Evolutionary conservation across 2,888 invertebrate species (phyloP).

Genomic region (Exocentrus adspersus): DNA sequence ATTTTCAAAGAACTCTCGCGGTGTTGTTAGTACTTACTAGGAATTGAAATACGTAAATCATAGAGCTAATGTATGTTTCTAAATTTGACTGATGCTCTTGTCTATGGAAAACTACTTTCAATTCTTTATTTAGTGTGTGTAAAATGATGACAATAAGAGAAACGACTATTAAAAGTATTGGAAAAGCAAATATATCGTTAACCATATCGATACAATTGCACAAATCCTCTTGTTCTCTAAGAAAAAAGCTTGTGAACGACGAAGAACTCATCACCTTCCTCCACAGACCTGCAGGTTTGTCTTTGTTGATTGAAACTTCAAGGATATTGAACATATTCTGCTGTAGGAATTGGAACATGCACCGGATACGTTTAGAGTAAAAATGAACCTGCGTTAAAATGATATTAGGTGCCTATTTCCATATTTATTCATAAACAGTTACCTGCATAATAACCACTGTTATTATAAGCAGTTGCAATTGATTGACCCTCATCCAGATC

Average conservation of each 20-base stretch:
- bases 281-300: neutral
- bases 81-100: neutral
- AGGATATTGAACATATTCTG: neutral
- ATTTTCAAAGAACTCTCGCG: too few relatives aligned
- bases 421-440: too few relatives aligned
- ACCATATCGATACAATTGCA: neutral
- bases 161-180: neutral
- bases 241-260: neutral
- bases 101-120: neutral
- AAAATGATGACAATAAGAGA: neutral
- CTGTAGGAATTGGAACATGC: neutral
- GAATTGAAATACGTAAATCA: conserved; percentile 7
- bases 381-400: conserved; percentile 33
- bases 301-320: neutral
- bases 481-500: too few relatives aligned
- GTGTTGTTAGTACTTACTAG: conserved; percentile 30
- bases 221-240: neutral
- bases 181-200: neutral
- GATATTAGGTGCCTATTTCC: too few relatives aligned
- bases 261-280: neutral
- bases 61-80: neutral
- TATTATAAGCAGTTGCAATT: conserved; percentile 10
- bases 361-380: conserved; percentile 18
- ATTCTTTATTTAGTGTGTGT: neutral
- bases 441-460: conserved; percentile 10